These are phyloP conservation scores for Sparidentex hasta DNA, from an alignment of 2,797 vertebrate species.

Conservation along the genomic window DNA sequence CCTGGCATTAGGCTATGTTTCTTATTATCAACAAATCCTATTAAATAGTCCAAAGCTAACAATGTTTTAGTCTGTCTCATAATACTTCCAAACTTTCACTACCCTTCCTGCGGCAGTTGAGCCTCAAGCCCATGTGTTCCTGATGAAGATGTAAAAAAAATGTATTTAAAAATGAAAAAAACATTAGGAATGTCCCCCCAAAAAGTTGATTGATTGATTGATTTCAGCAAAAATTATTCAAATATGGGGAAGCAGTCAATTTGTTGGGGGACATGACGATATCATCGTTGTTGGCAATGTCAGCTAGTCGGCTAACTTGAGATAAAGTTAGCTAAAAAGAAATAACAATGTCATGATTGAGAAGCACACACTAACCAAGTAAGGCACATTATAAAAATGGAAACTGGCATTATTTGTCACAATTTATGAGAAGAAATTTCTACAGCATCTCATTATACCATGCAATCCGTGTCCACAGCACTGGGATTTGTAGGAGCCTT, in stretches of 20 bases:
- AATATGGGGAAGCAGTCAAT: background rate
- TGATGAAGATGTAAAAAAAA: background rate
- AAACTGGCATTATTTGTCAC: constrained; percentile 6
- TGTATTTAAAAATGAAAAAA: background rate
- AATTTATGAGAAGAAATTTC: constrained; percentile 30
- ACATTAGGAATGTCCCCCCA: background rate
- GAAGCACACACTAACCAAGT: background rate
- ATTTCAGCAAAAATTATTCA: background rate
- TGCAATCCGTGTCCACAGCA: background rate
- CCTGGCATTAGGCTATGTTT: constrained; percentile 34
- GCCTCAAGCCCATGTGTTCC: background rate
- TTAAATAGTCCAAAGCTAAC: constrained; percentile 24
- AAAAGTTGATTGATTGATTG: background rate
- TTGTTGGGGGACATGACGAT: background rate
- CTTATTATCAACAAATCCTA: constrained; percentile 39
- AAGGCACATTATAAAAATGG: background rate
- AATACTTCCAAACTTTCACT: constrained; percentile 4
- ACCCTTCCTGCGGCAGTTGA: background rate
- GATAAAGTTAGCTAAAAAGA: too few species aligned
- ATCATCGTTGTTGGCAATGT: too few species aligned
- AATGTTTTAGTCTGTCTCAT: background rate
- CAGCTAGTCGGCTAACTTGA: too few species aligned
- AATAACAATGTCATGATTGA: background rate
- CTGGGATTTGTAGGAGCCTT: constrained; percentile 21
- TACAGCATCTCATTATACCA: constrained; percentile 27